phyloP scores from a whole-genome alignment of 2,888 invertebrate species.

The Ommatoiulus sabulosus region DNA sequence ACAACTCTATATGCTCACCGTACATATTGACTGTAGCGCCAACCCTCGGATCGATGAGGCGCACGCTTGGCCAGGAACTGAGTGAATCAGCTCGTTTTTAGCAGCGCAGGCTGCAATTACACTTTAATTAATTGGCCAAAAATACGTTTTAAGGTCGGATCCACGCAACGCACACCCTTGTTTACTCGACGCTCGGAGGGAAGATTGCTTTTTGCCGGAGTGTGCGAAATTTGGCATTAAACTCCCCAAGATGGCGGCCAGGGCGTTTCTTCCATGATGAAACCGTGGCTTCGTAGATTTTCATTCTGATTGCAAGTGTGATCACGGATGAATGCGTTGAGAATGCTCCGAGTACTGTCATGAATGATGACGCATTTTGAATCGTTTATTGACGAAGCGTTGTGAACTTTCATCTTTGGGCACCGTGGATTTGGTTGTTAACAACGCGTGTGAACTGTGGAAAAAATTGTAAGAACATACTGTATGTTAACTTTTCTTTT shows the following conservation, averaged over 20 bases:
- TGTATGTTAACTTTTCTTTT: no score
- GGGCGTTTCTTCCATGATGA: background rate
- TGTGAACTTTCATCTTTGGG: no score
- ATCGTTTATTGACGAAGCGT: no score
- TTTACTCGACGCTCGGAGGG: background rate
- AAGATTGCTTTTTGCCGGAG: background rate
- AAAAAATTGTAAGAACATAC: no score
- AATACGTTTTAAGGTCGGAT: background rate
- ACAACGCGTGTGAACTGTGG: no score
- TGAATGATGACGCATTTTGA: no score
- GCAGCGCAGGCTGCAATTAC: background rate
- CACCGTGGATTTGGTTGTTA: no score
- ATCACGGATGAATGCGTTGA: no score
- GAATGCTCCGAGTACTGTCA: no score
- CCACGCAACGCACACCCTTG: slow-evolving; percentile 15
- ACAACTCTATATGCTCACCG: background rate
- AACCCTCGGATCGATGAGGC: background rate
- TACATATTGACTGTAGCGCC: background rate
- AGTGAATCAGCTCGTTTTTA: background rate
- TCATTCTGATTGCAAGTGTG: no score
- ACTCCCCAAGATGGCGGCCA: background rate
- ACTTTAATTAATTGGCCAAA: slow-evolving; percentile 5
- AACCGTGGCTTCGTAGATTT: no score
- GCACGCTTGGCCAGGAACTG: background rate
- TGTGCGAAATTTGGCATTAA: background rate